Conservation (phyloP, 2,888 invertebrate species). For the Caenorhabditis imperialis region DNA sequence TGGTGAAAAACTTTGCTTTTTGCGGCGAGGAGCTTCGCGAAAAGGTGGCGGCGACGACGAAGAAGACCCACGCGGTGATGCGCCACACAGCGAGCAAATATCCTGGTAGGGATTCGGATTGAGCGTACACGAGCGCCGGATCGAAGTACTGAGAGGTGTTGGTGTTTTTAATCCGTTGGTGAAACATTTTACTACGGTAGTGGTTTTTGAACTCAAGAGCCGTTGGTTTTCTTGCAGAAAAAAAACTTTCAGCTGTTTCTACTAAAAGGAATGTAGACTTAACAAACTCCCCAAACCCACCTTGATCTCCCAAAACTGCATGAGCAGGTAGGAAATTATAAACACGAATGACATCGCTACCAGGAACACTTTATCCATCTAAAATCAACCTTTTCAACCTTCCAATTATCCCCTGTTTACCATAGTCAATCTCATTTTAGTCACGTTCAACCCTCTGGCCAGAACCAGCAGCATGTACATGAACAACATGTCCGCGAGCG, state of each 20-base stretch:
- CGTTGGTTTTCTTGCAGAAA: not conserved
- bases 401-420: conserved; percentile 1
- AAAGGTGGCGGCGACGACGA: conserved; percentile 84
- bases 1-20: conserved; percentile 88
- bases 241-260: not conserved
- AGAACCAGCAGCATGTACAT: conserved; percentile 53
- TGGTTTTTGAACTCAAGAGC: too few species aligned
- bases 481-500: conserved; percentile 54
- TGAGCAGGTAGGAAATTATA: conserved; percentile 44
- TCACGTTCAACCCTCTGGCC: conserved; percentile 57
- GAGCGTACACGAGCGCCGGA: conserved; percentile 90
- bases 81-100: conserved; percentile 80
- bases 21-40: conserved; percentile 89
- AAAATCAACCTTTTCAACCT: conserved; percentile 5
- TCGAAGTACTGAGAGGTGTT: conserved; percentile 85
- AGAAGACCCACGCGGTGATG: conserved; percentile 87
- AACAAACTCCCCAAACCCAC: conserved; percentile 29
- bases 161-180: too few species aligned
- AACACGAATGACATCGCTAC: conserved; percentile 33
- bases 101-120: conserved; percentile 92
- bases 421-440: conserved; percentile 56
- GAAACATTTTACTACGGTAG: too few species aligned
- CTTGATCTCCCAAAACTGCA: conserved; percentile 69
- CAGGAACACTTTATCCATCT: conserved; percentile 40
- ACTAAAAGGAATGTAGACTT: too few species aligned